Conservation (phyloP, 2,797 vertebrate species). For the Falco berigora region DNA sequence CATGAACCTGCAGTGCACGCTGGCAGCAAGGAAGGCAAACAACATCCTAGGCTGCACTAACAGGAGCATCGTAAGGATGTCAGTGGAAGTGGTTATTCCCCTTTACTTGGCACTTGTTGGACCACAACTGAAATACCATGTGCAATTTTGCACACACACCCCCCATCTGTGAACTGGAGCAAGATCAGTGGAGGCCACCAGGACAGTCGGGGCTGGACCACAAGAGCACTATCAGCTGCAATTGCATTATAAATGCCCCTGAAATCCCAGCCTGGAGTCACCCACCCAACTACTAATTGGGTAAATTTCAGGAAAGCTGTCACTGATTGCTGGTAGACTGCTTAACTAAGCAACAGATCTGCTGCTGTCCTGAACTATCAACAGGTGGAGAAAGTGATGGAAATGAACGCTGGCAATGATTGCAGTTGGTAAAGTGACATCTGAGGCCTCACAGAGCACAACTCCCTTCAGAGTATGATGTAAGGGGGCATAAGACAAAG, state of each 20-base stretch:
- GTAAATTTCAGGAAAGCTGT: neutral
- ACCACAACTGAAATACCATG: neutral
- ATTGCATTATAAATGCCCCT: neutral
- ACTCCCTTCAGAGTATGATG: neutral
- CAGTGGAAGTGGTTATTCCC: neutral
- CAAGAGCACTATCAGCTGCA: neutral
- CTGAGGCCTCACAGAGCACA: neutral
- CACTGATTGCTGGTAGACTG: neutral
- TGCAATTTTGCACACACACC: neutral
- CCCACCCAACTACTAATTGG: neutral
- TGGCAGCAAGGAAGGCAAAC: neutral
- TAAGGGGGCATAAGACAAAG: neutral
- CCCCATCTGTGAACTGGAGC: neutral
- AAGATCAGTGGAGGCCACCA: neutral
- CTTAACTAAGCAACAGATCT: neutral
- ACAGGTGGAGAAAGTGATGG: neutral
- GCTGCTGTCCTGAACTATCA: neutral
- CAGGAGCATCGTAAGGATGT: neutral
- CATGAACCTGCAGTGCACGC: accelerated
- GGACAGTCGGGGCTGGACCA: neutral
- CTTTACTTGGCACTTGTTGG: neutral
- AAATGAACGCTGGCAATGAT: neutral
- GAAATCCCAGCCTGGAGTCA: neutral
- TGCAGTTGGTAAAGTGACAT: neutral
- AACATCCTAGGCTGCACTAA: neutral